phyloP scores from a whole-genome alignment of 1,140 invertebrate genomes.

The Meloidogyne floridensis region DNA sequence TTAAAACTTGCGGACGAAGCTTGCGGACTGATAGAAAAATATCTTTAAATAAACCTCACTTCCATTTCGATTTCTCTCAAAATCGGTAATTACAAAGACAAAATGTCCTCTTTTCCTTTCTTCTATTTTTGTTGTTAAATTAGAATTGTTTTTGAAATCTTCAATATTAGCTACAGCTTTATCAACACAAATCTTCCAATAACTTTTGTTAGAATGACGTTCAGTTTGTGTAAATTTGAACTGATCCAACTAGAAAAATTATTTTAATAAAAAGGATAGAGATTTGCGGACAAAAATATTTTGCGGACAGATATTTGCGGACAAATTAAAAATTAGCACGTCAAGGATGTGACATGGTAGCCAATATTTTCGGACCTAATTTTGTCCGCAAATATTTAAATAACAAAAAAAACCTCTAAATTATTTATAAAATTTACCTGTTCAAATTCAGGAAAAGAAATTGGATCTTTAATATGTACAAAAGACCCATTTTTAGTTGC shows the following conservation, averaged over 20 bases:
- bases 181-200: slow-evolving; percentile 15
- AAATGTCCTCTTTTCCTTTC: background rate
- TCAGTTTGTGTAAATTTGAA: slow-evolving; percentile 16
- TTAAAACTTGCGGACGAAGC: too few relatives aligned
- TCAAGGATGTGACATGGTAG: too few relatives aligned
- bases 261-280: background rate
- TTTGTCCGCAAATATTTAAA: too few relatives aligned
- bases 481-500: slow-evolving; percentile 16
- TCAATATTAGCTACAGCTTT: background rate
- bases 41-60: too few relatives aligned
- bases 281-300: too few relatives aligned
- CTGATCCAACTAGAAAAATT: background rate
- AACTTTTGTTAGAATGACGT: background rate
- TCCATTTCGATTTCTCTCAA: background rate
- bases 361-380: too few relatives aligned
- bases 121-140: background rate
- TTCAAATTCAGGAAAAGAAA: slow-evolving; percentile 10
- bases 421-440: background rate
- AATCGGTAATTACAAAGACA: slow-evolving; percentile 24
- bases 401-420: too few relatives aligned
- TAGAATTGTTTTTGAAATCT: background rate
- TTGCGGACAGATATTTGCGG: too few relatives aligned
- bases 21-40: background rate
- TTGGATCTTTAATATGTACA: slow-evolving; percentile 13
- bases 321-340: too few relatives aligned